Conservation (phyloP, 2,113 vertebrate species). For the Barnardius zonarius region DNA sequence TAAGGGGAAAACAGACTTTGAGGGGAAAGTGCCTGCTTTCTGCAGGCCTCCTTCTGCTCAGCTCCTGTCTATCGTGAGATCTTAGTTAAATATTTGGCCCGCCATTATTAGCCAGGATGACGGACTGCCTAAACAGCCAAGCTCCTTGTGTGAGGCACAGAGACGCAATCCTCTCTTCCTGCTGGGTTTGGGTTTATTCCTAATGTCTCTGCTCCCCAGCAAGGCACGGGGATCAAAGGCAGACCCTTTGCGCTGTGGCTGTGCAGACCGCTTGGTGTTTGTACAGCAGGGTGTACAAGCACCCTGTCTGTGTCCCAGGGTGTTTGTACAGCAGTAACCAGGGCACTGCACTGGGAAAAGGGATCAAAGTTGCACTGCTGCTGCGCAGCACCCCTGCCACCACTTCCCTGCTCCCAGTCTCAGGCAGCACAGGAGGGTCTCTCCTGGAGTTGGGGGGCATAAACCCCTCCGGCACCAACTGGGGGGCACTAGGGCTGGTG, state of each 20-base stretch:
- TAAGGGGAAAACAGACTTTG: constrained; percentile 24
- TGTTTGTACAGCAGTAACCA: neutral
- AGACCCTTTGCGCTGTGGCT: accelerated
- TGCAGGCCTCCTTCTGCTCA: neutral
- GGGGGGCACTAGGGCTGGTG: neutral
- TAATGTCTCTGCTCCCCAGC: neutral
- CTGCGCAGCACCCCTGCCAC: neutral
- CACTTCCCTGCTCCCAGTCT: neutral
- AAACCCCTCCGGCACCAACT: neutral
- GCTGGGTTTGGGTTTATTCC: neutral
- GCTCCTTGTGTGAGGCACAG: neutral
- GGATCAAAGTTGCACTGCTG: neutral
- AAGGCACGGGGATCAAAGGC: accelerated
- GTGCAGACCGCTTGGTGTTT: neutral
- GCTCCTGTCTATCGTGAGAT: neutral
- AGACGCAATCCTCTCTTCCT: neutral
- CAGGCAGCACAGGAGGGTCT: neutral
- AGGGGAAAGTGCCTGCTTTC: neutral
- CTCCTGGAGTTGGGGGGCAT: accelerated
- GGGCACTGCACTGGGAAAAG: neutral
- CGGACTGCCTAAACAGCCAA: neutral
- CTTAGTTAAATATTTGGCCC: constrained; percentile 48
- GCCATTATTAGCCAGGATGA: neutral
- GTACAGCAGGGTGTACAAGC: neutral
- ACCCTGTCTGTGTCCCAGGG: neutral